phyloP scores from a whole-genome alignment of 2,113 vertebrate species.

The Phocoena phocoena region DNA sequence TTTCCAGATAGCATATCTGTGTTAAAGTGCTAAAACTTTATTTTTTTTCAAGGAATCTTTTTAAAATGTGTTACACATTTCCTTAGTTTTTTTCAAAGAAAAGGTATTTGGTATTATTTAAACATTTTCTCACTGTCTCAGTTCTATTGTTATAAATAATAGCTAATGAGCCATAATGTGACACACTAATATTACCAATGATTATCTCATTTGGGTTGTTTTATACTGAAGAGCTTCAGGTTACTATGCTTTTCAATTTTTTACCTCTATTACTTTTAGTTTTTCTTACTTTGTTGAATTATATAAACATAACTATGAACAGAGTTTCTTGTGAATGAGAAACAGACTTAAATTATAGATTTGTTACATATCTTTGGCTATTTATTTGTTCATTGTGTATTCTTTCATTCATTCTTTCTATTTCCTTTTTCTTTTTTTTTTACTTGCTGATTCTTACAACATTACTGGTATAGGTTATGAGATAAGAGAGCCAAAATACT shows the following conservation, averaged over 20 bases:
- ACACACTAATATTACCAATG: not conserved
- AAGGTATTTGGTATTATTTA: not conserved
- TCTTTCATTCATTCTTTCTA: not conserved
- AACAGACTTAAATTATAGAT: not conserved
- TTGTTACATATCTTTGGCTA: not conserved
- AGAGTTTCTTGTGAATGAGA: not conserved
- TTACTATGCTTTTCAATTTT: not conserved
- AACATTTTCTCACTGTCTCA: not conserved
- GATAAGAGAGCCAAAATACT: not conserved
- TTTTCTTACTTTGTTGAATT: not conserved
- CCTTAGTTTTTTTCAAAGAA: not conserved
- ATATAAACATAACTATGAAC: not conserved
- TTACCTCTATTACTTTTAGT: not conserved
- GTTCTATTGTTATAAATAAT: not conserved
- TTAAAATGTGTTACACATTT: not conserved
- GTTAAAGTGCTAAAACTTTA: slow-evolving; percentile 15
- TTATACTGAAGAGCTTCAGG: not conserved
- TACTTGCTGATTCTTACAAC: not conserved
- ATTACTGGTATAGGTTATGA: not conserved
- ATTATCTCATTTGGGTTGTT: not conserved
- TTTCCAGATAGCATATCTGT: slow-evolving; percentile 17
- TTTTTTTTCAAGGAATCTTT: not conserved
- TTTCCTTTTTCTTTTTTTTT: not conserved
- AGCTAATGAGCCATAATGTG: not conserved
- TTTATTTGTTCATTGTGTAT: not conserved